Percentiles rank a stretch among this genome's conserved stretches.
These are phyloP conservation scores for Ceratotherium simum DNA, from an alignment of 2,113 vertebrate genomes.

Conservation along the genomic window DNA sequence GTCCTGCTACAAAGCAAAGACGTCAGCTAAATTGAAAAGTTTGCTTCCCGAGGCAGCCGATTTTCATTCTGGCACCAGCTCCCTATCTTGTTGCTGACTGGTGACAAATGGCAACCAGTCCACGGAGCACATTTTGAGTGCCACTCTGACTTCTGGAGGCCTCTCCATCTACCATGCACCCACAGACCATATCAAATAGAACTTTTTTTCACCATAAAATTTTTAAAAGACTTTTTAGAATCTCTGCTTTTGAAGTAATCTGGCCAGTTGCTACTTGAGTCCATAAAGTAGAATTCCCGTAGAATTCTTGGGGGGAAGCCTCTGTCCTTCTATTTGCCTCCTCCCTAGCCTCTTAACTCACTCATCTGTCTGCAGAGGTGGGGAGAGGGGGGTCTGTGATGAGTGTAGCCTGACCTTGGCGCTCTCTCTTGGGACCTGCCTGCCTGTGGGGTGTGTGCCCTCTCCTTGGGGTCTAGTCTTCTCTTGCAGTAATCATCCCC, in stretches of 20 bases:
- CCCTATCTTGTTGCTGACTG: background rate
- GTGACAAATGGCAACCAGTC: fast-evolving
- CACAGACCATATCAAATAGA: background rate
- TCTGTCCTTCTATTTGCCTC: background rate
- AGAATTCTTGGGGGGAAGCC: background rate
- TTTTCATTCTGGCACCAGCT: background rate
- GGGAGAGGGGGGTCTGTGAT: background rate
- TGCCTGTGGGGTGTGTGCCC: background rate
- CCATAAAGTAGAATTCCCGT: background rate
- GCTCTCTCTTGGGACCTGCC: background rate
- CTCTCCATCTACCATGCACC: background rate
- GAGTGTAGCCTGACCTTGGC: background rate
- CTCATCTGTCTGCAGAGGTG: background rate
- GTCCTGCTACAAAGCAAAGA: background rate
- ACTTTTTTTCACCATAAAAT: background rate
- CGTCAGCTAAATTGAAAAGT: fast-evolving
- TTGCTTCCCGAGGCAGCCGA: fast-evolving
- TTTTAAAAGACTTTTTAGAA: background rate
- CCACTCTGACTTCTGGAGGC: background rate
- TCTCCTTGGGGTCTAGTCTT: background rate
- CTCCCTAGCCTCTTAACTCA: background rate
- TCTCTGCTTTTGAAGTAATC: background rate
- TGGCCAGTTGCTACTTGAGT: background rate
- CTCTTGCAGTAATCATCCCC: no score
- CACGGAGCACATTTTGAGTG: background rate